Evolutionary conservation across 2,888 invertebrate genomes (phyloP).

Genomic region (Zootermopsis nevadensis): DNA sequence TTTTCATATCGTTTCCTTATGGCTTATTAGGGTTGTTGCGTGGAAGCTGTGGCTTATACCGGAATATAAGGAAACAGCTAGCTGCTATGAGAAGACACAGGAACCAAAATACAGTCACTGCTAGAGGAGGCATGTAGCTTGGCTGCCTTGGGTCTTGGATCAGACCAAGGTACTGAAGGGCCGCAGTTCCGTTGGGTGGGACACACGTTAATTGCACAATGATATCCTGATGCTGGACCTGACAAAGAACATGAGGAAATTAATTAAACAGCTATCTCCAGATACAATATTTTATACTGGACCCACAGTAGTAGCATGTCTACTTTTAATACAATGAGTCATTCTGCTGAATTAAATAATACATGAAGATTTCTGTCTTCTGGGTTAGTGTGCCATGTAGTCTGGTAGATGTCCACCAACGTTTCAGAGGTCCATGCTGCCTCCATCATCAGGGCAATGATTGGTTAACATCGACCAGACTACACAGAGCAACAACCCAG

Average conservation of each 20-base stretch:
- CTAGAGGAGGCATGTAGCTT: constrained; percentile 47
- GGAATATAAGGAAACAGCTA: constrained; percentile 45
- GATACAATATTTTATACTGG: not conserved
- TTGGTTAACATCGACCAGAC: too few species aligned
- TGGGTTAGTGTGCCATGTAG: too few species aligned
- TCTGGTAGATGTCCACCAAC: too few species aligned
- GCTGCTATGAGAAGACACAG: constrained; percentile 47
- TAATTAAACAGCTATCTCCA: not conserved
- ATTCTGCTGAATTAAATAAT: too few species aligned
- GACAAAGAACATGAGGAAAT: constrained; percentile 55
- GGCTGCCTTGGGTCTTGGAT: constrained; percentile 44
- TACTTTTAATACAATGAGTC: too few species aligned
- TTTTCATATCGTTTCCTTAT: not conserved
- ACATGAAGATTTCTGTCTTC: too few species aligned
- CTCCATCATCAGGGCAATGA: too few species aligned
- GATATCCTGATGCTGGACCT: constrained; percentile 88
- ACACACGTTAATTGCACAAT: constrained; percentile 87
- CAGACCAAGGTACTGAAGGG: constrained; percentile 45
- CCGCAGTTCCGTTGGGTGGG: constrained; percentile 77
- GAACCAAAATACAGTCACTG: constrained; percentile 51
- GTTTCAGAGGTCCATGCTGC: too few species aligned
- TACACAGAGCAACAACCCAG: too few species aligned
- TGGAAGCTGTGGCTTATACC: constrained; percentile 46
- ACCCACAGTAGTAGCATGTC: not conserved
- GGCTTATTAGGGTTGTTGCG: constrained; percentile 53